Percentiles rank a stretch among this genome's conserved stretches.
These are phyloP conservation scores for Aplysina aerophoba DNA, from an alignment of 37 sponge, comb jelly and placozoan species.

Conservation along the genomic window DNA sequence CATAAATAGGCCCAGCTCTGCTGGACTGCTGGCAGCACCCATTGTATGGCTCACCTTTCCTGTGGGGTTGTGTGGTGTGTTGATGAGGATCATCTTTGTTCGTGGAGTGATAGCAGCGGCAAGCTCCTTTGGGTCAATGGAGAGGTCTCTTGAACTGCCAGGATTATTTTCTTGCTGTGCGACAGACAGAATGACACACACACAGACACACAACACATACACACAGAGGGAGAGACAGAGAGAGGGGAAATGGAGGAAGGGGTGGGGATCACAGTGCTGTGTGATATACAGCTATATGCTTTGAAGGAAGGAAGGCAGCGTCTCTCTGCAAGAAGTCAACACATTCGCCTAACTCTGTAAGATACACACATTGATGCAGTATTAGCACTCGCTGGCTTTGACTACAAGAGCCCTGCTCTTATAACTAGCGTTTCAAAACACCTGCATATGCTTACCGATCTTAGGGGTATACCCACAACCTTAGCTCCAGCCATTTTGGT, in stretches of 20 bases:
- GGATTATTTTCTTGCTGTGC: constrained; percentile 62
- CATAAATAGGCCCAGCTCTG: too few species aligned
- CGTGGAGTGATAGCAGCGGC: constrained; percentile 79
- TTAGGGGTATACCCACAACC: constrained; percentile 80
- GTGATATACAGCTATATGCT: too few species aligned
- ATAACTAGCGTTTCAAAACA: too few species aligned
- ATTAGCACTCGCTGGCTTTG: too few species aligned
- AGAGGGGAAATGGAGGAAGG: too few species aligned
- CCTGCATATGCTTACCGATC: constrained; percentile 43
- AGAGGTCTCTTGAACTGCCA: constrained; percentile 67
- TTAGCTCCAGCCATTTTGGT: constrained; percentile 76
- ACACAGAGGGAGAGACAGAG: too few species aligned
- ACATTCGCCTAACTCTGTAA: neutral
- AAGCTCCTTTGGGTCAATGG: constrained; percentile 82
- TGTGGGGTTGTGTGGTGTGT: constrained; percentile 93
- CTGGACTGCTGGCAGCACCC: too few species aligned
- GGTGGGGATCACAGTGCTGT: too few species aligned
- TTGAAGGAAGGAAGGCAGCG: constrained; percentile 45
- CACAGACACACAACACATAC: neutral
- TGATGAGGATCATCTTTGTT: constrained; percentile 90
- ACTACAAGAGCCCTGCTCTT: too few species aligned
- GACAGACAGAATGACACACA: neutral
- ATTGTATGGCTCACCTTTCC: constrained; percentile 89
- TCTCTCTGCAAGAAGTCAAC: constrained; percentile 57
- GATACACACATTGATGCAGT: too few species aligned